These are phyloP conservation scores for Aradophagus sp. DNA, from an alignment of 1,140 invertebrate species.

Conservation along the genomic window DNA sequence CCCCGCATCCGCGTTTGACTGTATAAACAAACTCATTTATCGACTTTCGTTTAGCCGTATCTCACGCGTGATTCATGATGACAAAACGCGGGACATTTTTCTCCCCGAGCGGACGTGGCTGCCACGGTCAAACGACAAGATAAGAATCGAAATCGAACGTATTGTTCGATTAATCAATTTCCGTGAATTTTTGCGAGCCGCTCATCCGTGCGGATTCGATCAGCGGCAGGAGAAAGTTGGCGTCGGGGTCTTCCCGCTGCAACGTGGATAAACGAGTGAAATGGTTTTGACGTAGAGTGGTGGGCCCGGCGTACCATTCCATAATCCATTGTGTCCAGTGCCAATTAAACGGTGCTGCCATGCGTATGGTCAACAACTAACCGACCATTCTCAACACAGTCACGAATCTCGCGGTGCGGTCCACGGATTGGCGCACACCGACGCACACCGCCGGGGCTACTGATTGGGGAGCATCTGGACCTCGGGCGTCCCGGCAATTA, in stretches of 20 bases:
- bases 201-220: conserved; percentile 49
- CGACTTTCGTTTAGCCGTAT: too few relatives aligned
- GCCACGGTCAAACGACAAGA: conserved; percentile 37
- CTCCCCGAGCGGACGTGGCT: too few relatives aligned
- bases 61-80: too few relatives aligned
- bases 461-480: conserved; percentile 75
- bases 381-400: conserved; percentile 71
- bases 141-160: conserved; percentile 43
- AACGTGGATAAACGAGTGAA: conserved; percentile 69
- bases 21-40: too few relatives aligned
- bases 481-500: conserved; percentile 72
- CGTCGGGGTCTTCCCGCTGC: conserved; percentile 47
- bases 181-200: conserved; percentile 44
- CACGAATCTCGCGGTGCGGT: conserved; percentile 61
- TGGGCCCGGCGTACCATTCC: conserved; percentile 63
- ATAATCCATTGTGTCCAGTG: conserved; percentile 75
- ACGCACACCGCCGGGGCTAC: conserved; percentile 58
- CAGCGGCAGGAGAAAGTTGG: conserved; percentile 41
- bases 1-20: too few relatives aligned
- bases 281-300: conserved; percentile 73
- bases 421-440: conserved; percentile 45
- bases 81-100: too few relatives aligned
- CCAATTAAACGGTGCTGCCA: conserved; percentile 75
- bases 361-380: conserved; percentile 74
- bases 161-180: conserved; percentile 51